Percentiles rank a stretch among this genome's conserved stretches.
Conservation (phyloP, 64 coral and sea anemone genomes). For the Actinia tenebrosa region DNA sequence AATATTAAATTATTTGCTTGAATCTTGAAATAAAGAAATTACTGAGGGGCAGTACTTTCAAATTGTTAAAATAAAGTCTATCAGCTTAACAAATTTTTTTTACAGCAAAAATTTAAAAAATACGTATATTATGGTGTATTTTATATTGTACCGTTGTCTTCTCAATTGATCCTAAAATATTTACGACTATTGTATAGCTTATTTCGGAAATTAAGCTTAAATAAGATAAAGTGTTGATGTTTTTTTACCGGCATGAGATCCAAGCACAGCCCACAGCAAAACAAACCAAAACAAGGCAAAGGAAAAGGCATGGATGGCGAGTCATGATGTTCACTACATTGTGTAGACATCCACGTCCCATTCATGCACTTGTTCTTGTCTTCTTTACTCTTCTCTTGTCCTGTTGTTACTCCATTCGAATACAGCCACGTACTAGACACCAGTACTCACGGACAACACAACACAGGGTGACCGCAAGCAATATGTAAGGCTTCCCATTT, state of each 20-base stretch:
- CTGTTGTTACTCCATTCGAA: no score
- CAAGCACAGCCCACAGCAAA: not conserved
- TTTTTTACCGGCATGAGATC: slow-evolving; percentile 4
- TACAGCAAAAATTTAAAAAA: no score
- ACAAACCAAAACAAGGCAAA: not conserved
- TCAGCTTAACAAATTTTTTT: no score
- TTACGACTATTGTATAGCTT: no score
- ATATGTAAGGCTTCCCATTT: not conserved
- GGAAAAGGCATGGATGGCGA: slow-evolving; percentile 1
- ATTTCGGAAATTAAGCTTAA: no score
- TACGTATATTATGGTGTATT: not conserved
- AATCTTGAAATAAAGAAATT: no score
- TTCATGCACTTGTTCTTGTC: not conserved
- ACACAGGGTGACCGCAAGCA: not conserved
- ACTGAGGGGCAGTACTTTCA: no score
- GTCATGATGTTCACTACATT: slow-evolving; percentile 3
- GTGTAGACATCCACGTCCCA: slow-evolving; percentile 14
- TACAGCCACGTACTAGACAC: not conserved
- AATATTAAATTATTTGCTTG: no score
- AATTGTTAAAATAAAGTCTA: no score
- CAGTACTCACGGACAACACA: not conserved
- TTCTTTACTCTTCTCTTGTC: not conserved
- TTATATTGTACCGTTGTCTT: no score
- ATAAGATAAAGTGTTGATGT: not conserved
- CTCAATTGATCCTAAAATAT: no score